Percentiles rank a stretch among this genome's conserved stretches.
phyloP scores from a whole-genome alignment of 2,888 invertebrate species.

The Cryptocheilus praepositus region DNA sequence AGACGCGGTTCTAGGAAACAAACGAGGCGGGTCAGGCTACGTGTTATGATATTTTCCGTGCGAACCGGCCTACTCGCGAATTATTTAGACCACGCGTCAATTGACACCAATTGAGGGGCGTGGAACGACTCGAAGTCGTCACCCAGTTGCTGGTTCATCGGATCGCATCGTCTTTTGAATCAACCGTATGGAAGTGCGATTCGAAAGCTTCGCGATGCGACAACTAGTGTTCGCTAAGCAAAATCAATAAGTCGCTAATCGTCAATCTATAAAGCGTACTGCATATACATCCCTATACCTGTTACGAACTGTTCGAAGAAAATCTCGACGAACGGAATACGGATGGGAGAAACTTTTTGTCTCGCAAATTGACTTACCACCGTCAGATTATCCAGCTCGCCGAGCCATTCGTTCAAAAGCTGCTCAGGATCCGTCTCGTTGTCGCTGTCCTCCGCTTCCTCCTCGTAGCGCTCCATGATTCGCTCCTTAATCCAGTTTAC shows the following conservation, averaged over 20 bases:
- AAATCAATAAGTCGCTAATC: too few relatives aligned
- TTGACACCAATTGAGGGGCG: constrained; percentile 68
- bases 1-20: constrained; percentile 6
- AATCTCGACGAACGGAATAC: too few relatives aligned
- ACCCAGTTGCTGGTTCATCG: constrained; percentile 34
- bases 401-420: constrained; percentile 86
- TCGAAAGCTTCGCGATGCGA: too few relatives aligned
- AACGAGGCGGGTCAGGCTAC: neutral
- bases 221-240: too few relatives aligned
- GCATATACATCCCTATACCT: too few relatives aligned
- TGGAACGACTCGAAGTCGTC: constrained; percentile 29
- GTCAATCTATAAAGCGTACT: too few relatives aligned
- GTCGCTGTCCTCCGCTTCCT: constrained; percentile 79
- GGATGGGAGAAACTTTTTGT: too few relatives aligned
- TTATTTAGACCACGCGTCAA: constrained; percentile 66
- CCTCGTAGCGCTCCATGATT: constrained; percentile 71
- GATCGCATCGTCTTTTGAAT: constrained; percentile 21
- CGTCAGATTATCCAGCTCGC: constrained; percentile 84
- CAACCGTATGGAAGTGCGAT: constrained; percentile 6
- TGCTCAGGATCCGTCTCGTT: constrained; percentile 84
- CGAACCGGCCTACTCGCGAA: constrained; percentile 43
- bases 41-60: constrained; percentile 18
- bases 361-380: constrained; percentile 78
- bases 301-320: too few relatives aligned
- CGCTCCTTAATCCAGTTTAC: constrained; percentile 48